Base-by-base conservation (phyloP, 2,113 vertebrate species). In the Cichladusa arquata region DNA sequence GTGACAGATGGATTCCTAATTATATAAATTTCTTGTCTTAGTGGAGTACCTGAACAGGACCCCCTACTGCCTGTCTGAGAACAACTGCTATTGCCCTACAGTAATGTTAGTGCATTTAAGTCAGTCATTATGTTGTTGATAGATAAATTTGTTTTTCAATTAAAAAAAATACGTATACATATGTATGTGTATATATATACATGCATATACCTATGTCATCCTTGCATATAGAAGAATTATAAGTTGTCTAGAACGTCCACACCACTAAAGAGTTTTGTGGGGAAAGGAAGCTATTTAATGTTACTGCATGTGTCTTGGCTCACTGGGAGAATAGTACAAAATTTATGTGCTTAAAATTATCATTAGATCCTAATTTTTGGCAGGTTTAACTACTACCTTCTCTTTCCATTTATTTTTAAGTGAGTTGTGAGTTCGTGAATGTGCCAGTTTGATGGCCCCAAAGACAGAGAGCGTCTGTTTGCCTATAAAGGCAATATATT, bases 401-500 rank as follows among this genome's bases (percentile, higher is more conserved):
- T 86, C 86, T 85, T 82, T 51, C 47, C 36, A 82, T 91, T 94
- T 95, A 91, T 79, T 93, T 92, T 92, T 92, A 88, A 95, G 78
- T 80, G 89, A 91, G 70, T 76, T 72, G 78, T 29, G 33, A 67
- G 58, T 45, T 92, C 0, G 2, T 51, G 84, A 82, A 54, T 19
- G 74, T 1, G 14, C 74, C 57, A 40, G 54, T 89, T 91, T 92
- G 81, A 95, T 57, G 61, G 91, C 33, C 89, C 70, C 81, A 79
- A 72, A 89, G 91, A 76, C 81, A 94, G 84, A 82, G 66, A 90
- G 62, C 54, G 86, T 94, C 94, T 97, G 93, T 95, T 97, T 93
- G 94, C 74, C 78, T 69, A 51, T 91, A 92, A 92, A 95, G 84
- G 81, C 90, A 95, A 92, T 82, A 81, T 64, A 94, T 95, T 95